Evolutionary conservation across 2,113 vertebrate species (phyloP).

Genomic region (Copsychus sechellarum): DNA sequence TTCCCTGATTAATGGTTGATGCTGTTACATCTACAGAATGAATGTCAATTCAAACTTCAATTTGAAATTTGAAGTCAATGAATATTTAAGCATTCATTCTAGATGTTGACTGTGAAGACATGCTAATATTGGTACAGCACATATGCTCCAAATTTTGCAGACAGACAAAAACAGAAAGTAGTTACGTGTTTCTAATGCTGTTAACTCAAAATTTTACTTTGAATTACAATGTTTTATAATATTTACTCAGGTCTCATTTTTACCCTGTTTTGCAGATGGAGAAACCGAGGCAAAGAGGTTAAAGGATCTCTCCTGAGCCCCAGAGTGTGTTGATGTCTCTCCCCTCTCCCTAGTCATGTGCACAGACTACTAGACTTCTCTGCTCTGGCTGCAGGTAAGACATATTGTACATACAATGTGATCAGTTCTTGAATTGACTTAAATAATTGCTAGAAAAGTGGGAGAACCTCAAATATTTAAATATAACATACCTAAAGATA

Average conservation of each 20-base stretch:
- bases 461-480: neutral
- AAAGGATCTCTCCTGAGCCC: neutral
- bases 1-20: conserved; percentile 47
- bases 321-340: neutral
- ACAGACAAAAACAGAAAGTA: conserved; percentile 15
- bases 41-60: conserved; percentile 46
- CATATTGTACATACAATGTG: neutral
- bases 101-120: conserved; percentile 56
- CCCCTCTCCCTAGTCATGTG: conserved; percentile 10
- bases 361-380: conserved; percentile 44
- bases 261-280: conserved; percentile 55
- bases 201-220: conserved; percentile 13
- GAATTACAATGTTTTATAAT: neutral
- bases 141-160: conserved; percentile 49
- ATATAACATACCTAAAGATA: neutral
- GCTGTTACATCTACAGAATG: conserved; percentile 38
- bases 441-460: neutral
- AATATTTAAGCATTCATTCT: conserved; percentile 64
- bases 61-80: conserved; percentile 61
- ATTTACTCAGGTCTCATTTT: neutral
- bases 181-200: neutral
- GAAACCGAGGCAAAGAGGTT: conserved; percentile 48
- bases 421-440: neutral
- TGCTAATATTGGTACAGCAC: conserved; percentile 59
- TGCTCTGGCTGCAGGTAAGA: conserved; percentile 60